Evolutionary conservation across 1,140 invertebrate genomes (phyloP), one percentile per base, ranked within the genome.

Genomic region (Mercenaria mercenaria): DNA sequence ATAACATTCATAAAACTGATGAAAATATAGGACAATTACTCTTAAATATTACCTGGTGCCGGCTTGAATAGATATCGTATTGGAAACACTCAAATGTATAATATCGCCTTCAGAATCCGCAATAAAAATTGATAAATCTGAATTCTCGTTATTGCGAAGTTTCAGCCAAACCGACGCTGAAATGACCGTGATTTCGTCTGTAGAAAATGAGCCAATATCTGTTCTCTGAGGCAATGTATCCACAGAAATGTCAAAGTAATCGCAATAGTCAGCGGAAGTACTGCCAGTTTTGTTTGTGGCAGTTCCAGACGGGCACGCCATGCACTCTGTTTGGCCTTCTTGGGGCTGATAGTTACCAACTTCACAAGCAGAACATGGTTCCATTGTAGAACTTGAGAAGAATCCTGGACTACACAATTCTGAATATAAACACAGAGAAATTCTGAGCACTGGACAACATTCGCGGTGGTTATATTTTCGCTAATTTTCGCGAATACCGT

Each of bases 321-420:
- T 4, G 34, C 77, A 80, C 10, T 6, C 4, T 32, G 41, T 11
- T 23, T 50, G n/a, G 8, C 77, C 77, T 80, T 52, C 26, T 1
- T 26, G 20, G 0, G 41, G 47, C 34, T 80, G 77, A 34, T 56
- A 80, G 8, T 23, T 59, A 34, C 77, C 77, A 39, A 56, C 11
- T 59, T 47, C 47, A 59, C 77, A 80, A 13, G 77, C 77, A 8
- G 43, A 56, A 56, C 77, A 80, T 32, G 77, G 77, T 50, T 52
- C 77, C 77, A 80, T 80, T 34, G 77, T 80, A 32, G 77, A 32
- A 56, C 50, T 59, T 15, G 77, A 80, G 13, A 59, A 20, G 32
- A 32, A 80, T 18, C 77, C 77, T 23, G 77, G 77, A 59, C 34
- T 56, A 37, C 77, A 80, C 32, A 80, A 37, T 59, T 23, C 77